phyloP scores from a whole-genome alignment of 2,888 invertebrate genomes.

The Vanessa cardui region DNA sequence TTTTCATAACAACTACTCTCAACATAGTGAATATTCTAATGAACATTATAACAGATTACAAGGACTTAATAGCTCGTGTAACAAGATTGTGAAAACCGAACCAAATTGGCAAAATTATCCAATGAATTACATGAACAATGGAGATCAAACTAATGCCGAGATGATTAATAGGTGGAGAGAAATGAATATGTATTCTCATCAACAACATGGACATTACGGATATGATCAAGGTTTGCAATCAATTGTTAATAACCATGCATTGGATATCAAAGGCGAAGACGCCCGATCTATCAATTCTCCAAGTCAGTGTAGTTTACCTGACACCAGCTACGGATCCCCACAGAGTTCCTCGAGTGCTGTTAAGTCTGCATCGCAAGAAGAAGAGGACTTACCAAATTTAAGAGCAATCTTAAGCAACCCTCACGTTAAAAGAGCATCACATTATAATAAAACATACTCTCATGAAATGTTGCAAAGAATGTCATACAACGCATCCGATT shows the following conservation, averaged over 20 bases:
- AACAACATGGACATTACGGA: constrained; percentile 56
- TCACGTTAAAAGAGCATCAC: constrained; percentile 54
- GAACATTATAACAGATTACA: constrained; percentile 57
- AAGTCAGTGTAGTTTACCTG: constrained; percentile 65
- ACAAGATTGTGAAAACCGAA: constrained; percentile 63
- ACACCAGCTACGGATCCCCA: constrained; percentile 69
- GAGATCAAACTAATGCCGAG: constrained; percentile 55
- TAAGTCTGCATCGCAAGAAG: constrained; percentile 59
- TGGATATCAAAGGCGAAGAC: constrained; percentile 58
- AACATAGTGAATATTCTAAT: constrained; percentile 59
- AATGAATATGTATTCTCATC: constrained; percentile 63
- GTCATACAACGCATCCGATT: constrained; percentile 58
- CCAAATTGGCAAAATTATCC: constrained; percentile 65
- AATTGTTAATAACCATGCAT: constrained; percentile 46
- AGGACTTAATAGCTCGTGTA: constrained; percentile 48
- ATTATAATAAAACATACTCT: constrained; percentile 60
- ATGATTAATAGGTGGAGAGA: constrained; percentile 70
- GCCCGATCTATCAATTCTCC: constrained; percentile 63
- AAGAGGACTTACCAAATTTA: constrained; percentile 80
- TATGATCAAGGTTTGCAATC: constrained; percentile 56
- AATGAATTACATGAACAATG: constrained; percentile 51
- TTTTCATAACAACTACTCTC: constrained; percentile 60
- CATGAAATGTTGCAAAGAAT: constrained; percentile 61
- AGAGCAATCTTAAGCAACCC: constrained; percentile 81
- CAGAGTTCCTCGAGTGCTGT: constrained; percentile 61